Base-by-base conservation (phyloP, 2,888 invertebrate genomes). In the Stenoptilia bipunctidactyla region DNA sequence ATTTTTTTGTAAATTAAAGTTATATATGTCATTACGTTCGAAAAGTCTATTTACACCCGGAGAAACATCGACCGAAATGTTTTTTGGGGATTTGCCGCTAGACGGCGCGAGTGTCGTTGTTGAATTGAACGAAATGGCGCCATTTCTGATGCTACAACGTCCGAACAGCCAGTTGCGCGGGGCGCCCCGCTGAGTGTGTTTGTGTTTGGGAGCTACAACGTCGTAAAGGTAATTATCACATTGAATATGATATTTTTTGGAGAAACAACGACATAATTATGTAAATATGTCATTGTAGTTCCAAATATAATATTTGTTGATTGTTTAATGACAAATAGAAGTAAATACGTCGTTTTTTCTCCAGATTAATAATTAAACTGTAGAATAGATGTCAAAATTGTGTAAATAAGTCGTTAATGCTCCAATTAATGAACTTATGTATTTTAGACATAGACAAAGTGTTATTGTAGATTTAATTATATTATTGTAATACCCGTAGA, bases 121-220 rank as follows among this genome's bases (percentile, higher is more conserved):
- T 38, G 38, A 38, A 27, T 38, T 38, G 38, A 38, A 38, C 38
- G 38, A 38, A 38, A 38, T 38, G 27, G 38, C 38, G 38, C 38
- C 38, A 38, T 39, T 39, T 39, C 39, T 39, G 39, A 13, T 39
- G 39, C 39, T 39, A 39, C 39, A 39, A 34, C 39, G 39, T 40
- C 27, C 13, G 36, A 10, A 40, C 36, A 25, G 25, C 25, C 25
- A 25, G 25, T 25, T 25, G 25, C 25, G 25, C 25, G 37, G 25
- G 25, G 20, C 37, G 15, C 37, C 37, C 37, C 37, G 37, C 37
- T 37, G 37, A 37, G 37, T 37, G 37, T 37, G 37, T 13, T 37
- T 25, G 37, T 37, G 37, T 25, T 20, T 37, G 37, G 37, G 37
- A 37, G 37, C 37, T 37, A 37, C 25, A 37, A 20, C 37, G 37